A percentile compares a stretch with the other conserved stretches of the same genome.
These are phyloP conservation scores for Hirundo rustica DNA, from an alignment of 2,797 vertebrate species.

Conservation along the genomic window DNA sequence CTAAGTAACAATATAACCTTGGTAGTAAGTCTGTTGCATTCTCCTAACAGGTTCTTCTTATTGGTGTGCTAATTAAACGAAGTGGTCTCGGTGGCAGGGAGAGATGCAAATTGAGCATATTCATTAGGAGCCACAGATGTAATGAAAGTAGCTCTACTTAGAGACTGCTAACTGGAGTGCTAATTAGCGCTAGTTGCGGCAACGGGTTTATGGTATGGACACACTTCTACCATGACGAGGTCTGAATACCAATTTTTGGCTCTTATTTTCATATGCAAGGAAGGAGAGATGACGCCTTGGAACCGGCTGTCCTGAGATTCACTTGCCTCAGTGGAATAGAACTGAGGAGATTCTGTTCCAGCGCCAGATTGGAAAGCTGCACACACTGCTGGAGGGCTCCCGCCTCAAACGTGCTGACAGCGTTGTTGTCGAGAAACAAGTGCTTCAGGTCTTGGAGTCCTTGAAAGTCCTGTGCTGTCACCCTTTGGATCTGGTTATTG, in stretches of 20 bases:
- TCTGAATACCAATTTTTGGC: neutral
- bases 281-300: neutral
- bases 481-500: slow-evolving; percentile 77
- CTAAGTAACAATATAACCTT: neutral
- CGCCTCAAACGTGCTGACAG: slow-evolving; percentile 75
- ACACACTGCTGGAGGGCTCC: slow-evolving; percentile 78
- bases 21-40: neutral
- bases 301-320: neutral
- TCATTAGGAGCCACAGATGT: neutral
- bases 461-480: slow-evolving; percentile 75
- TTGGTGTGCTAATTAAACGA: slow-evolving; percentile 12
- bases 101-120: neutral
- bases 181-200: neutral
- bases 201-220: neutral
- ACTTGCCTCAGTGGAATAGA: slow-evolving; percentile 79
- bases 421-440: slow-evolving; percentile 83
- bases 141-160: neutral
- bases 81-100: neutral
- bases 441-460: slow-evolving; percentile 79
- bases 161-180: neutral
- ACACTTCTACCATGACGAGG: neutral
- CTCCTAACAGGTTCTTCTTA: neutral
- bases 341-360: slow-evolving; percentile 82
- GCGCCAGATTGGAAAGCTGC: slow-evolving; percentile 79
- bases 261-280: neutral